phyloP scores from a whole-genome alignment of 2,888 invertebrate genomes.

The Heteromurus nitidus region DNA sequence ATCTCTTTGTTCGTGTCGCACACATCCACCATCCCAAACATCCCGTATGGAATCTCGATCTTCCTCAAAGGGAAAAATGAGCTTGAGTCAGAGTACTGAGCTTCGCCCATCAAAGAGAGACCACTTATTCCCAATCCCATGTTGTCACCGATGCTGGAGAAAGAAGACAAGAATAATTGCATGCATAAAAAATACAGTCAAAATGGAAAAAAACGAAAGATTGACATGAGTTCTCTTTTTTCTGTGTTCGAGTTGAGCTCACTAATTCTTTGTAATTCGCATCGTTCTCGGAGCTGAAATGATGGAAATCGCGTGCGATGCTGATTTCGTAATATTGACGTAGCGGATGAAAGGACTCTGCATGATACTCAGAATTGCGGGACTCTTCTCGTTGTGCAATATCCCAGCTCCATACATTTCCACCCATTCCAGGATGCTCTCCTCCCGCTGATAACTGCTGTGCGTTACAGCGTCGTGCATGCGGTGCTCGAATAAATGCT shows the following conservation, averaged over 20 bases:
- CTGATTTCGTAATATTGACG: conserved; percentile 88
- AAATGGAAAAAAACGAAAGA: too few species aligned
- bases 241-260: too few species aligned
- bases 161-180: conserved; percentile 12
- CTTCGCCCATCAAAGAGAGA: conserved; percentile 94
- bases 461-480: conserved; percentile 89
- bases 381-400: conserved; percentile 94
- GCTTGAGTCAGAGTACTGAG: conserved; percentile 89
- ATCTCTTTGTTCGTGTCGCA: conserved; percentile 97
- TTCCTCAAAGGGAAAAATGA: conserved; percentile 91
- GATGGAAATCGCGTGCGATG: conserved; percentile 93
- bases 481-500: conserved; percentile 82
- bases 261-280: conserved; percentile 83
- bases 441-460: conserved; percentile 81
- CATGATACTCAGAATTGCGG: conserved; percentile 92
- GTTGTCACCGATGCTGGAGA: conserved; percentile 82
- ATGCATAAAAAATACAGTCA: not conserved
- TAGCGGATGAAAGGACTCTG: conserved; percentile 88
- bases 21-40: conserved; percentile 96
- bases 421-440: conserved; percentile 87
- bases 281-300: conserved; percentile 89
- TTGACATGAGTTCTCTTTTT: too few species aligned
- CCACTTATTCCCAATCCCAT: conserved; percentile 93
- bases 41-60: conserved; percentile 86
- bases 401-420: conserved; percentile 95